These are phyloP conservation scores for Machimus atricapillus DNA, from an alignment of 2,888 invertebrate genomes.

Conservation along the genomic window DNA sequence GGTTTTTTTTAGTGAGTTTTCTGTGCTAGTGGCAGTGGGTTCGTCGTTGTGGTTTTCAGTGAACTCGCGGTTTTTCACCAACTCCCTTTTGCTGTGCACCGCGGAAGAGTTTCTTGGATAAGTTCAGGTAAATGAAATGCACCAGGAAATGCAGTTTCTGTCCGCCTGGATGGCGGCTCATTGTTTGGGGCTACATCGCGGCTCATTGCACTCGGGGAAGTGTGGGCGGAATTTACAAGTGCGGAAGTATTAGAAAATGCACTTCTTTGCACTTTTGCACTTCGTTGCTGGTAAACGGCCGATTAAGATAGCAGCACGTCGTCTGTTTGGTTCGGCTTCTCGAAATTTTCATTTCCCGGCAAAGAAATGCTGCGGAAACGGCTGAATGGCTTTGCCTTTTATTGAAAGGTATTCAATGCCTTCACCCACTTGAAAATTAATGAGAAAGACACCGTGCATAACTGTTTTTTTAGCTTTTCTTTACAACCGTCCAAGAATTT, in stretches of 20 bases:
- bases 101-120: conserved; percentile 15
- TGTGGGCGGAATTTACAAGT: neutral
- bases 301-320: neutral
- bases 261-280: neutral
- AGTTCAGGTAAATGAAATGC: conserved; percentile 15
- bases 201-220: neutral
- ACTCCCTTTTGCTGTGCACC: neutral
- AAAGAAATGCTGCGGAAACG: neutral
- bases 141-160: neutral
- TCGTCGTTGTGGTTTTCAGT: neutral
- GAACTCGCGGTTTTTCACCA: neutral
- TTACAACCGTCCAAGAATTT: neutral
- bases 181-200: neutral
- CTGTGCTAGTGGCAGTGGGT: neutral
- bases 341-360: neutral
- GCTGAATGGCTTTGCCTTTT: neutral
- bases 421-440: neutral
- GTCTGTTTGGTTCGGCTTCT: neutral
- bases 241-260: neutral
- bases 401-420: neutral
- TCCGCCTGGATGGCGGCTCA: neutral
- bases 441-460: neutral
- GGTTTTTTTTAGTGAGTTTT: neutral
- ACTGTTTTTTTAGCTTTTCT: neutral
- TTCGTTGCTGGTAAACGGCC: neutral